Base-by-base conservation (phyloP, 2,113 vertebrate genomes). In the Neofelis nebulosa region DNA sequence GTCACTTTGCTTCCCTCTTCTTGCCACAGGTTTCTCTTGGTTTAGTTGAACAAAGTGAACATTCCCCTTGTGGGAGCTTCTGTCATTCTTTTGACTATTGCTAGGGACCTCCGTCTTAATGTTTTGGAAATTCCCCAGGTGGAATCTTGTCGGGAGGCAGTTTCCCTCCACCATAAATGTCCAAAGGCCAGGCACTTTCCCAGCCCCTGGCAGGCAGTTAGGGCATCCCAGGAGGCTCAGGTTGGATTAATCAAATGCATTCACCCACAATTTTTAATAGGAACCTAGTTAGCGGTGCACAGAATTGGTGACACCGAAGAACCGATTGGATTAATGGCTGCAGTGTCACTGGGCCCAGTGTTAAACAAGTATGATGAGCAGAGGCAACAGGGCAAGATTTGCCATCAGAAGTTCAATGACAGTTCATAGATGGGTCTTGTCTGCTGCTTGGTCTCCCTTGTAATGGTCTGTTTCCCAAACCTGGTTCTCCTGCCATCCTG, bases 331-430 rank as follows among this genome's bases (percentile, higher is more conserved):
- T 27, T 36, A 29, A 57, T 10, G 63, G n/a, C 29, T 13, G 13
- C 29, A 29, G 36, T 21, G 36, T 5, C 61, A 31, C 21, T 6
- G 7, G 52, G 69, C 38, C 33, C 31, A 13, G 36, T 19, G 45
- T 52, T 45, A 4, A 45, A 21, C 2, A 3, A 7, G 15, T 55
- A 50, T 4, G 14, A 5, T n/a, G 10, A 3, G 10, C 0, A 41
- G 57, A 78, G 15, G n/a, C 23, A 57, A 29, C 61, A 73, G 33
- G 38, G 3, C 4, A 16, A 57, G 25, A 7, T 2, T 36, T 71
- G 63, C 11, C 82, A 52, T 55, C 14, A 27, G 3, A 13, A 85
- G 18, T 14, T 61, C 61, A 91, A 27, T 1, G 73, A 7, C 33
- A 23, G 68, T 21, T 21, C 5, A 5, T 0, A 13, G 23, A 4